phyloP scores from a whole-genome alignment of 2,113 vertebrate species.

The Zosterops borbonicus region DNA sequence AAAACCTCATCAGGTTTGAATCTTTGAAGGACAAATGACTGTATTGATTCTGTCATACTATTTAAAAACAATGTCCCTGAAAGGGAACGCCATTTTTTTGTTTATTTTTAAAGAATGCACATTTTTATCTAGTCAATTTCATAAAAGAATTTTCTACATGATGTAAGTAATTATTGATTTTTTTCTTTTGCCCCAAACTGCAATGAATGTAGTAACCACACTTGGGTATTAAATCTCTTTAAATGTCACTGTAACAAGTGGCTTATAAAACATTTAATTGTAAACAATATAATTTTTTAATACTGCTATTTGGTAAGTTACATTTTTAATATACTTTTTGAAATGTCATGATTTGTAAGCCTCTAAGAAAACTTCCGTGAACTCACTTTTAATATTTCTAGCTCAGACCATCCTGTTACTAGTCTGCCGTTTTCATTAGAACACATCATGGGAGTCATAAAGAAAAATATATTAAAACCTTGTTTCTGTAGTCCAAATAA shows the following conservation, averaged over 20 bases:
- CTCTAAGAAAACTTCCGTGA: not conserved
- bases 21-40: not conserved
- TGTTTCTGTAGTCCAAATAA: not conserved
- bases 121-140: not conserved
- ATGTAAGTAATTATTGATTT: not conserved
- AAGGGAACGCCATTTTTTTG: not conserved
- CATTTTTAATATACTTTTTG: not conserved
- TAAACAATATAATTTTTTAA: not conserved
- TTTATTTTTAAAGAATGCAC: not conserved
- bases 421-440: not conserved
- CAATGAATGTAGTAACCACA: not conserved
- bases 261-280: not conserved
- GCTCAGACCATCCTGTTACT: not conserved
- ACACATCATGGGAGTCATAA: not conserved
- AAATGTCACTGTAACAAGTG: not conserved
- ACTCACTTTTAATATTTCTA: not conserved
- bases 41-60: not conserved
- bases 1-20: not conserved
- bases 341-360: not conserved
- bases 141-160: not conserved
- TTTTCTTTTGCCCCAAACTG: fast-evolving
- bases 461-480: not conserved
- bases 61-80: not conserved
- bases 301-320: not conserved
- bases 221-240: not conserved